Evolutionary conservation across 2,113 vertebrate species (phyloP).

Genomic region (Pelecanoides urinatrix): DNA sequence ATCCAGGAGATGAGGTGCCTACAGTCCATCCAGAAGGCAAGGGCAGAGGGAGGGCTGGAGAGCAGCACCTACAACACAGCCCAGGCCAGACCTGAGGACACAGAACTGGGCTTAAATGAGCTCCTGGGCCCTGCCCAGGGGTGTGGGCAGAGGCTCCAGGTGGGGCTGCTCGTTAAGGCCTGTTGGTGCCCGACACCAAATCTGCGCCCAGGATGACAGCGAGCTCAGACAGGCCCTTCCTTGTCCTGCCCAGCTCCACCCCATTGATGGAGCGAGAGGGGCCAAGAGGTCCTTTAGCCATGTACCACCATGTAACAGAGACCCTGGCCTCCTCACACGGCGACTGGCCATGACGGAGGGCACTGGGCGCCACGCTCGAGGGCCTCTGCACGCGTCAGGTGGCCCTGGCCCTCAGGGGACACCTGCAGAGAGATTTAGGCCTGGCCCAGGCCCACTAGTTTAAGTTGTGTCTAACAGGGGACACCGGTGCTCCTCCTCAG

Average conservation of each 20-base stretch:
- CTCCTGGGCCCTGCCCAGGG: background rate
- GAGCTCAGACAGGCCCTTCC: background rate
- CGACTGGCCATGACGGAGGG: background rate
- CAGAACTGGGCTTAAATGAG: background rate
- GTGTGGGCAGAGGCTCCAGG: background rate
- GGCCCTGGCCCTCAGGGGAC: accelerated
- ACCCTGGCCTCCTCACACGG: background rate
- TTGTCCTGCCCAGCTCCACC: background rate
- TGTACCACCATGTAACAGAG: accelerated
- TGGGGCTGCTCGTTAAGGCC: background rate
- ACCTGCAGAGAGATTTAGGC: background rate
- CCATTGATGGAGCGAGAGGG: accelerated
- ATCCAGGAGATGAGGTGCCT: accelerated
- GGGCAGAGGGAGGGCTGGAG: too few species aligned
- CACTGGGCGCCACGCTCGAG: accelerated
- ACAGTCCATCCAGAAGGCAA: too few species aligned
- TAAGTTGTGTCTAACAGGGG: background rate
- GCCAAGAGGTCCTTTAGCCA: background rate
- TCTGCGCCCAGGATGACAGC: background rate
- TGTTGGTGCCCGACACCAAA: too few species aligned
- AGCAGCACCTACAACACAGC: accelerated
- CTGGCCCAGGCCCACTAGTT: background rate
- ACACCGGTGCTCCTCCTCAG: background rate
- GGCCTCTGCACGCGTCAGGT: accelerated
- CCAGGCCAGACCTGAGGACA: accelerated